phyloP scores from a whole-genome alignment of 1,140 invertebrate genomes.

The Octopus bimaculoides region DNA sequence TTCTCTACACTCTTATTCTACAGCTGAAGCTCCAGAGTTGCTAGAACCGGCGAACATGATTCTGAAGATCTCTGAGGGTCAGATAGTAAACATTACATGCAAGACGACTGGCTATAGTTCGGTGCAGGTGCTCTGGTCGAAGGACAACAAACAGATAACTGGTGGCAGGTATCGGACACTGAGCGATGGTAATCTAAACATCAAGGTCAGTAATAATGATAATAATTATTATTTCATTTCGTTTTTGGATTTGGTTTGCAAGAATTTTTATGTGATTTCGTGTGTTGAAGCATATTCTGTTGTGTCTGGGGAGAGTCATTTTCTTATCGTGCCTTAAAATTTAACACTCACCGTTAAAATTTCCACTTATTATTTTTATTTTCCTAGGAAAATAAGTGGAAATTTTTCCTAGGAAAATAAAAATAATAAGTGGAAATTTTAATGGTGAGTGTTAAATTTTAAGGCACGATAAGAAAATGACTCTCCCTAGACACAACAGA shows the following conservation, averaged over 20 bases:
- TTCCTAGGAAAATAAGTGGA: no score
- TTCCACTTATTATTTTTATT: no score
- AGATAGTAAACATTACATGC: slow-evolving; percentile 80
- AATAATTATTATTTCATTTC: no score
- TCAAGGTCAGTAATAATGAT: slow-evolving; percentile 30
- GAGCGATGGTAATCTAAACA: slow-evolving; percentile 69
- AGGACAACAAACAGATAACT: slow-evolving; percentile 75
- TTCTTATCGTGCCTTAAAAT: no score
- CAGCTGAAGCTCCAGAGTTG: slow-evolving; percentile 80
- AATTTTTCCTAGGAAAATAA: no score
- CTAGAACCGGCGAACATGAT: slow-evolving; percentile 76
- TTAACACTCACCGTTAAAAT: no score
- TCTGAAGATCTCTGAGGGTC: slow-evolving; percentile 71
- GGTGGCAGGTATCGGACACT: slow-evolving; percentile 76
- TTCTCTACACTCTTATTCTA: slow-evolving; percentile 11
- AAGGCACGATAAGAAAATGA: no score
- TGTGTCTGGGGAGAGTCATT: no score
- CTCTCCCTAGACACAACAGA: no score
- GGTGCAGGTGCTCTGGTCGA: slow-evolving; percentile 90
- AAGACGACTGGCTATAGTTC: slow-evolving; percentile 93
- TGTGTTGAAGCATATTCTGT: no score
- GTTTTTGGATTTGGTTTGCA: neutral
- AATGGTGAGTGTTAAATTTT: no score
- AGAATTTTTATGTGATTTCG: neutral
- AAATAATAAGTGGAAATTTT: no score